Percentiles rank a stretch among this genome's conserved stretches.
phyloP scores from a whole-genome alignment of 2,797 vertebrate species.

The Carduelis carduelis region DNA sequence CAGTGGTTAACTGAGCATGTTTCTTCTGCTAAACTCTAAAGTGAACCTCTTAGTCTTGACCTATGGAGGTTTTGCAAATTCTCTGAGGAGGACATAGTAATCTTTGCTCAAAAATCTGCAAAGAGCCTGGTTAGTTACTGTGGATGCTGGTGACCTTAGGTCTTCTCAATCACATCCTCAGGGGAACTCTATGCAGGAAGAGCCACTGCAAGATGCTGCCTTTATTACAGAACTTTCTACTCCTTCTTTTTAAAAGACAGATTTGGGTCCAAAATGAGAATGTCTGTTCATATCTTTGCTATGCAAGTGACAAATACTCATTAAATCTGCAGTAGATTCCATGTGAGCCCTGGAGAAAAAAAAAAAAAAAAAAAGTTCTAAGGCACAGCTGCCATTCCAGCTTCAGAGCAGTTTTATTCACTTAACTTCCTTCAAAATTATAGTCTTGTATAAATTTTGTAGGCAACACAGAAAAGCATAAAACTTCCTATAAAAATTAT shows the following conservation, averaged over 20 bases:
- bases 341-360: not conserved
- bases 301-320: not conserved
- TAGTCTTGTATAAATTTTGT: not conserved
- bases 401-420: not conserved
- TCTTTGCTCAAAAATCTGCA: not conserved
- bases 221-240: not conserved
- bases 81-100: not conserved
- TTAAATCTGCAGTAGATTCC: conserved; percentile 1
- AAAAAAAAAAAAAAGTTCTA: not conserved
- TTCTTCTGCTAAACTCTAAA: not conserved
- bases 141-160: not conserved
- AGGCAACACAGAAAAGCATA: not conserved
- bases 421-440: conserved; percentile 4
- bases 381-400: not conserved
- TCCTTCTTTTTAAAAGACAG: not conserved
- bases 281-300: not conserved
- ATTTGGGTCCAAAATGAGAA: not conserved
- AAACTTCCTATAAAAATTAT: not conserved
- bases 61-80: not conserved
- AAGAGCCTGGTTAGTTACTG: not conserved
- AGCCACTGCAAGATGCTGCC: not conserved
- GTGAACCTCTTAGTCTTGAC: not conserved
- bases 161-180: not conserved
- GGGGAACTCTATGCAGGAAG: not conserved
- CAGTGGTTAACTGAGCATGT: not conserved